Conservation (phyloP, 2,113 vertebrate genomes). For the Cyprinus carpio region DNA sequence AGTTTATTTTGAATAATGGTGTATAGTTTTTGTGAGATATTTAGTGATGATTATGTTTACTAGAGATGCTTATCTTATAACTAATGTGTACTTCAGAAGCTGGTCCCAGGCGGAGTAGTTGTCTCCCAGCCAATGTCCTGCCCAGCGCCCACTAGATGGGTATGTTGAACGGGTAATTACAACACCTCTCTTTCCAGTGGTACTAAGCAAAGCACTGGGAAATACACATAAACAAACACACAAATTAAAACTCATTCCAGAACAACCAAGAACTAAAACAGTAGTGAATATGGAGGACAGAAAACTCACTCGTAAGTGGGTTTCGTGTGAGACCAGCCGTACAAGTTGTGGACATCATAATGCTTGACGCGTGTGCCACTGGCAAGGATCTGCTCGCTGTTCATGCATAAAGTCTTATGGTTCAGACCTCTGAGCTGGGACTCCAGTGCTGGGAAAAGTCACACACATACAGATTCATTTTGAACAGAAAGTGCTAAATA, state of each 20-base stretch:
- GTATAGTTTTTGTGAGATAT: neutral
- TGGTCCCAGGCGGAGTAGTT: conserved; percentile 85
- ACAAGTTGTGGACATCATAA: conserved; percentile 92
- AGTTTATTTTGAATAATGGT: too few species aligned
- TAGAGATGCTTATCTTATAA: conserved; percentile 62
- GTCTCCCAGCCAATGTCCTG: conserved; percentile 54
- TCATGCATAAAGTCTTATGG: conserved; percentile 89
- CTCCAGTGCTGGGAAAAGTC: conserved; percentile 73
- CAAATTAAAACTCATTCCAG: conserved; percentile 7
- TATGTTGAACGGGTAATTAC: conserved; percentile 86
- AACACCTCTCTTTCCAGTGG: conserved; percentile 74
- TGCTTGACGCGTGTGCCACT: conserved; percentile 81
- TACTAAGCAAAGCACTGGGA: conserved; percentile 61
- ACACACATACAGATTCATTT: neutral
- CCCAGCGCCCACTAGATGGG: conserved; percentile 87
- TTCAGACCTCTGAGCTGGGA: conserved; percentile 71
- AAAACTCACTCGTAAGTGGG: conserved; percentile 85
- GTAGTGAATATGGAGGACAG: neutral
- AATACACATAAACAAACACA: conserved; percentile 13
- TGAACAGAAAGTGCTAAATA: neutral
- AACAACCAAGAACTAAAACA: neutral
- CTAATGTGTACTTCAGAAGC: conserved; percentile 84
- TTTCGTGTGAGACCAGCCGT: conserved; percentile 91
- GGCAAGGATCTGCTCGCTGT: conserved; percentile 81
- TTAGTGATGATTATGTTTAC: neutral